Percentiles rank a stretch among this genome's conserved stretches.
phyloP scores from a whole-genome alignment of 2,797 vertebrate species.

The Linurgus olivaceus region DNA sequence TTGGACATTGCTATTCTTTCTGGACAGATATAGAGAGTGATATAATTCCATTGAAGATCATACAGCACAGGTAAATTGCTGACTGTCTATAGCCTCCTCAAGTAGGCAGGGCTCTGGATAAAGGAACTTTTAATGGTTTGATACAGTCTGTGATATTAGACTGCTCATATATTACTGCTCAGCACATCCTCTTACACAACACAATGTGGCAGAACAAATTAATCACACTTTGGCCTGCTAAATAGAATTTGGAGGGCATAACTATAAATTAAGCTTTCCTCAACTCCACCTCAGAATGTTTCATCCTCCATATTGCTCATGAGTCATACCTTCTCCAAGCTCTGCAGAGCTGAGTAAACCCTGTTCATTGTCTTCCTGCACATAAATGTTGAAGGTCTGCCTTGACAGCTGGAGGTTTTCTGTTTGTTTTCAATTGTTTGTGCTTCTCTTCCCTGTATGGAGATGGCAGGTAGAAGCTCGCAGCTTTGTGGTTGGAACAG shows the following conservation, averaged over 20 bases:
- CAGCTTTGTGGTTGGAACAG: conserved; percentile 2
- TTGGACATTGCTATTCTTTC: not conserved
- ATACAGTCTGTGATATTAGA: not conserved
- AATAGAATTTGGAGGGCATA: not conserved
- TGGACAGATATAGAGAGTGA: not conserved
- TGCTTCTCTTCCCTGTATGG: not conserved
- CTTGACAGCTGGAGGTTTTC: not conserved
- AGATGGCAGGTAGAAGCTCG: conserved; percentile 42
- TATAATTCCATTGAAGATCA: not conserved
- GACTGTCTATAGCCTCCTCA: not conserved
- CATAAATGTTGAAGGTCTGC: not conserved
- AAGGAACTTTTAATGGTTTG: not conserved
- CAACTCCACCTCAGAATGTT: not conserved
- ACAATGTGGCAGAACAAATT: not conserved
- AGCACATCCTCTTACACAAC: not conserved
- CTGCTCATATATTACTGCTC: not conserved
- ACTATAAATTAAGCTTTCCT: not conserved
- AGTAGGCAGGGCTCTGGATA: not conserved
- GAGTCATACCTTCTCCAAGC: not conserved
- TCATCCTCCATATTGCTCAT: not conserved
- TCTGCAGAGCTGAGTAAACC: not conserved
- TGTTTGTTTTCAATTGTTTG: not conserved
- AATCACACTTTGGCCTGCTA: not conserved
- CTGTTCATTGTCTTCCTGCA: not conserved
- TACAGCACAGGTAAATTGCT: not conserved